Percentiles rank a stretch among this genome's conserved stretches.
These are phyloP conservation scores for Platynereis dumerilii DNA, from an alignment of 2,888 invertebrate genomes.

Conservation along the genomic window DNA sequence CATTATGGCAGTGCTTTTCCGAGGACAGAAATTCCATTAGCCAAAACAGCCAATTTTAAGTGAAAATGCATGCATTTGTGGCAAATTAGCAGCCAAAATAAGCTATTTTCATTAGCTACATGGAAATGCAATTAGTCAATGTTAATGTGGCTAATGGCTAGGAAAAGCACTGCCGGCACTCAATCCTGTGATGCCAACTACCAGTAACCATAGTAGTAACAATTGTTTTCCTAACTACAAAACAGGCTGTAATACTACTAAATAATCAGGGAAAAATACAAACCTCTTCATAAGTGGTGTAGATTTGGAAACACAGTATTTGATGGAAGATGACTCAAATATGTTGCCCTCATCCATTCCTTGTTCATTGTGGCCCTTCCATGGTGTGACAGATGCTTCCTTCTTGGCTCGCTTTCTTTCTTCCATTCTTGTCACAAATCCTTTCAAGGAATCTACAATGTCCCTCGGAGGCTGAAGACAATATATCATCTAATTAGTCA, in stretches of 20 bases:
- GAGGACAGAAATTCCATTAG: no score
- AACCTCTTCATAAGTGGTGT: conserved; percentile 47
- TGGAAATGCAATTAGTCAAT: no score
- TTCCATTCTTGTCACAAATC: conserved; percentile 35
- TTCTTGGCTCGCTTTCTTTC: not conserved
- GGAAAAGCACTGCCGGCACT: no score
- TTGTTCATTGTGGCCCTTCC: not conserved
- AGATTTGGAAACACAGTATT: conserved; percentile 43
- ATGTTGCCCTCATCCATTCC: conserved; percentile 42
- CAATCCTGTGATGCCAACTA: no score
- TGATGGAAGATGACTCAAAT: conserved; percentile 47
- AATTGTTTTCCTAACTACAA: not conserved
- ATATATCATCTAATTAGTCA: not conserved
- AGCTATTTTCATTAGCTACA: no score
- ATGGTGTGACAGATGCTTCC: conserved; percentile 14
- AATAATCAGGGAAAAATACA: no score
- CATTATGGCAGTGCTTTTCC: no score
- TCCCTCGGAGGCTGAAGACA: conserved; percentile 43
- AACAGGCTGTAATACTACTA: not conserved
- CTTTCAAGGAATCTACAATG: conserved; percentile 42
- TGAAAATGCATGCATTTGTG: no score
- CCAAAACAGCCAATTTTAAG: no score
- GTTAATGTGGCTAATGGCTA: no score
- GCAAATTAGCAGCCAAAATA: no score
- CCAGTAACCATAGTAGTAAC: not conserved